Conservation (phyloP, 2,888 invertebrate species). For the Spatulosminthurus flaviceps region DNA sequence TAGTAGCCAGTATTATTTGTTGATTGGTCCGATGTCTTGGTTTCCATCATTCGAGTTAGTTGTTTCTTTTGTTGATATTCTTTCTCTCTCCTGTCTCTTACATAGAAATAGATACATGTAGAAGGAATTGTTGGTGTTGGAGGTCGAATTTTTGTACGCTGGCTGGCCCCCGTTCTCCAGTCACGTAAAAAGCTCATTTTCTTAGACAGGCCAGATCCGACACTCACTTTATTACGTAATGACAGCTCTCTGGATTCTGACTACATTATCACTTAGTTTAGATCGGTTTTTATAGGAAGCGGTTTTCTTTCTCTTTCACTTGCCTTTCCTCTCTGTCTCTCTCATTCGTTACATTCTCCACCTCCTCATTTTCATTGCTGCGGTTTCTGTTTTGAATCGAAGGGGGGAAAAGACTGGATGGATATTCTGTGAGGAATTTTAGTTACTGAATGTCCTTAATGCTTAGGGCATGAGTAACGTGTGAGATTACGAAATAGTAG, state of each 20-base stretch:
- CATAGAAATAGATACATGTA: too few relatives aligned
- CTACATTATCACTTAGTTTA: slow-evolving; percentile 31
- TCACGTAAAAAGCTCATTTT: slow-evolving; percentile 44
- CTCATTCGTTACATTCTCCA: not conserved
- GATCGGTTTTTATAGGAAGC: slow-evolving; percentile 10
- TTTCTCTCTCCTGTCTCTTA: too few relatives aligned
- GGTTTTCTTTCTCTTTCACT: slow-evolving; percentile 19
- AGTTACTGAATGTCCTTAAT: too few relatives aligned
- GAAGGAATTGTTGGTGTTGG: too few relatives aligned
- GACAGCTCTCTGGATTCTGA: slow-evolving; percentile 41
- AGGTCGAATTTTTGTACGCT: not conserved
- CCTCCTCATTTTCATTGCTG: not conserved
- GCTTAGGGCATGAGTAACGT: too few relatives aligned
- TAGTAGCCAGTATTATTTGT: too few relatives aligned
- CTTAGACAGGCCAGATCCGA: slow-evolving; percentile 43
- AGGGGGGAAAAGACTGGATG: not conserved
- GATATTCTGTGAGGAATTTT: too few relatives aligned
- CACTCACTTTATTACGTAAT: slow-evolving; percentile 42
- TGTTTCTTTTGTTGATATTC: too few relatives aligned
- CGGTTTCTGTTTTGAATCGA: too few relatives aligned
- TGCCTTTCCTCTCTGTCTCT: slow-evolving; percentile 20
- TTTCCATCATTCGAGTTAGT: too few relatives aligned
- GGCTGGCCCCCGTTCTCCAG: slow-evolving; percentile 32
- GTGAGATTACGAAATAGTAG: too few relatives aligned
- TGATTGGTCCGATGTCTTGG: too few relatives aligned